Evolutionary conservation across 2,888 invertebrate genomes (phyloP).

Genomic region (Hylaea fasciaria): DNA sequence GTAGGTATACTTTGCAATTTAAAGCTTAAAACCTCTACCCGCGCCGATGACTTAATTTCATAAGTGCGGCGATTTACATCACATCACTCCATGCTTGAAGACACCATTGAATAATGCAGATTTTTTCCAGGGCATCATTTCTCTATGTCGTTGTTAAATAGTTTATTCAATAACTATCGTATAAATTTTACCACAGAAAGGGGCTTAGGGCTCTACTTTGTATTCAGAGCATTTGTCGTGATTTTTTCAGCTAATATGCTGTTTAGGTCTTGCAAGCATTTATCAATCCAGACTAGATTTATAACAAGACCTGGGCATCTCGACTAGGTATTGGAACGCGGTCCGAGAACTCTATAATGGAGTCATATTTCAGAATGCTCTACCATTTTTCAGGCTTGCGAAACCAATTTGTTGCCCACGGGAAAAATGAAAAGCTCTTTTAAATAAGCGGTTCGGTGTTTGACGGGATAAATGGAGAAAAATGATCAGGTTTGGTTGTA

Average conservation of each 20-base stretch:
- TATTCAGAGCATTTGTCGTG: conserved; percentile 1
- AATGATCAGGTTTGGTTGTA: neutral
- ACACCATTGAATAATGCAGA: no score
- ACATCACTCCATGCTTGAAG: no score
- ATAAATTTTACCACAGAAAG: no score
- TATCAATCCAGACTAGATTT: conserved; percentile 24
- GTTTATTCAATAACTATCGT: no score
- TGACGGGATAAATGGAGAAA: conserved; percentile 15
- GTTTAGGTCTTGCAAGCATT: conserved; percentile 3
- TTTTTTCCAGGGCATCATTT: no score
- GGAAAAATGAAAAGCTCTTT: conserved; percentile 29
- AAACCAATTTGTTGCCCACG: conserved; percentile 31
- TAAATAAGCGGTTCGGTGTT: conserved; percentile 29
- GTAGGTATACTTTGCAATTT: no score
- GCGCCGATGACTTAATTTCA: no score
- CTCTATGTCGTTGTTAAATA: no score
- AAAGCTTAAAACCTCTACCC: no score
- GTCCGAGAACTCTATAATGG: conserved; percentile 29
- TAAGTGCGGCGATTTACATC: no score
- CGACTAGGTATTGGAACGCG: conserved; percentile 23
- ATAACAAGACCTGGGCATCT: conserved; percentile 5
- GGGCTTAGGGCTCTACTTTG: no score
- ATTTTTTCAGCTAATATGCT: conserved; percentile 2
- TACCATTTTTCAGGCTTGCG: conserved; percentile 27
- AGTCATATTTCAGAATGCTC: conserved; percentile 32